Base-by-base conservation (phyloP, 2,888 invertebrate species). In the Dexiosoma caninum region DNA sequence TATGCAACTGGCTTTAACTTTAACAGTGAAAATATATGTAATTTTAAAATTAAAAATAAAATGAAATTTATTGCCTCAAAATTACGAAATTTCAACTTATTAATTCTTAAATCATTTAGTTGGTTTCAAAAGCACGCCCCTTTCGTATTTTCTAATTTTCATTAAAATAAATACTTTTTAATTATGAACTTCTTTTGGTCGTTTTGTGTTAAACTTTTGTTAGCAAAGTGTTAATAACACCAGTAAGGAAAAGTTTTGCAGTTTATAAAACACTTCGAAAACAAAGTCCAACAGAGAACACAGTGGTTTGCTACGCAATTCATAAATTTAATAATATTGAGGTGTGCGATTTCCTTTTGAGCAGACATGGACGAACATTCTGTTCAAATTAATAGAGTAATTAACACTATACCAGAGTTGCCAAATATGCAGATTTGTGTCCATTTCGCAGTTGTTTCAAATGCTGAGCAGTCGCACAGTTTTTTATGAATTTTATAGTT, bases 191-290 rank as follows among this genome's bases (percentile, higher is more conserved):
- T 55, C n/a, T 49, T 35, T 21, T 23, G 23, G 23, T 6, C 57
- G 23, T 21, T 23, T 30, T 27, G 14, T 21, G 23, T 14, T 30
- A 60, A 49, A 30, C 21, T 69, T 77, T 62, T 46, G 27, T 49
- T 42, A 7, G 35, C 30, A 51, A 51, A 53, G 75, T 51, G 49
- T 67, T 66, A 32, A 57, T 64, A 55, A 53, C 57, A 49, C 8
- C 21, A 66, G 40, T 40, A 40, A n/a, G 19, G 7, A 72, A 79
- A 81, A 62, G 35, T 77, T 75, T 77, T 57, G 35, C 69, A 42
- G 49, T 72, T 67, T 76, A 49, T 76, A 44, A 80, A 72, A 75
- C 32, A 49, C 76, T 69, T 67, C 60, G 60, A 42, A 62, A 67
- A 55, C 49, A 14, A 62, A 40, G 49, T 27, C 10, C 32, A 32